A percentile compares a stretch with the other conserved stretches of the same genome.
phyloP scores from a whole-genome alignment of 2,797 vertebrate genomes.

The Sebastiscus albofasciatus region DNA sequence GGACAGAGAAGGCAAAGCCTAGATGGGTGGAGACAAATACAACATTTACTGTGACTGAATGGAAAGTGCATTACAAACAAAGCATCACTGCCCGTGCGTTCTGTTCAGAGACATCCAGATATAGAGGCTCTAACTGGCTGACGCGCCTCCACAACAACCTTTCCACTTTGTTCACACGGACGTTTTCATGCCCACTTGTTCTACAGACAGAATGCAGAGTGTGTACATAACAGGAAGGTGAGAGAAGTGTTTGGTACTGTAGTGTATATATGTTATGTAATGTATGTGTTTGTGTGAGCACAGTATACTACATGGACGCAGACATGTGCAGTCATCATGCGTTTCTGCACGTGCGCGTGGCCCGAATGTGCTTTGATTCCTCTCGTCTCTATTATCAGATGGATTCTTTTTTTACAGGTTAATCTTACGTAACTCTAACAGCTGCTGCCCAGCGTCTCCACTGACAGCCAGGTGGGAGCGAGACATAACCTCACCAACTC shows the following conservation, averaged over 20 bases:
- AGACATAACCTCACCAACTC: constrained; percentile 1
- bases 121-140: background rate
- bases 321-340: background rate
- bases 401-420: constrained; percentile 15
- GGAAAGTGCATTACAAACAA: background rate
- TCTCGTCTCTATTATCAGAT: background rate
- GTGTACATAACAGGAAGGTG: background rate
- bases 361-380: background rate
- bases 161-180: background rate
- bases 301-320: too few relatives aligned
- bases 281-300: background rate
- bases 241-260: background rate
- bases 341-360: background rate
- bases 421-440: constrained; percentile 15
- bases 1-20: background rate
- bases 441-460: constrained; percentile 25
- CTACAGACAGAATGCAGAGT: background rate
- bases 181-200: background rate
- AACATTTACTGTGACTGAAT: background rate
- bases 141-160: background rate
- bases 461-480: constrained; percentile 12
- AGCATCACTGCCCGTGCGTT: background rate
- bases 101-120: background rate
- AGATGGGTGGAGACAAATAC: background rate
- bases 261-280: background rate